Conservation (phyloP, 2,113 vertebrate genomes). For the Ctenomys sociabilis region DNA sequence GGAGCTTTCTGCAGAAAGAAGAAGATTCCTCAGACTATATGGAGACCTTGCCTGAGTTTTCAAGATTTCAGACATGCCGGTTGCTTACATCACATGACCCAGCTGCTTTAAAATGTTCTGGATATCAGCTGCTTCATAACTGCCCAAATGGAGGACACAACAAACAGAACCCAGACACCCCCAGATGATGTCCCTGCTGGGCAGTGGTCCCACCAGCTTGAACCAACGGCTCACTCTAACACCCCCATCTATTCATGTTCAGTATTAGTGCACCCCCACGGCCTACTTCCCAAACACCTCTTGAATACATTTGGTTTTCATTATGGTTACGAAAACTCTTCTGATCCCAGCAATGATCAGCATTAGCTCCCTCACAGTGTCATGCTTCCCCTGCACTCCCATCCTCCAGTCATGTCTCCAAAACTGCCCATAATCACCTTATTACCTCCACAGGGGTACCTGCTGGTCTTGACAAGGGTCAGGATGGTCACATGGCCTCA, state of each 20-base stretch:
- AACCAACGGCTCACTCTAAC: background rate
- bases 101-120: background rate
- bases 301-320: background rate
- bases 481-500: background rate
- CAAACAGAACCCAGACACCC: background rate
- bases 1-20: background rate
- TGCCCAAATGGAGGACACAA: background rate
- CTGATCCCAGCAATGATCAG: background rate
- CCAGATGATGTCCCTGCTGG: background rate
- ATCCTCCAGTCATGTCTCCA: background rate
- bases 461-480: background rate
- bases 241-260: too few relatives aligned
- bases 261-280: background rate
- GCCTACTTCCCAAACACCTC: background rate
- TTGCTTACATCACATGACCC: rapidly evolving
- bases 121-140: background rate
- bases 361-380: background rate
- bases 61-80: background rate
- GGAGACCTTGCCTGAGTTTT: background rate
- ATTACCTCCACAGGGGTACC: background rate
- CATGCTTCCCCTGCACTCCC: rapidly evolving
- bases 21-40: background rate
- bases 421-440: background rate
- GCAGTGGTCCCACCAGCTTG: background rate
- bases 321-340: background rate